A percentile compares a stretch with the other conserved stretches of the same genome.
phyloP scores from a whole-genome alignment of 2,797 vertebrate genomes.

The Sandelia bainsii region DNA sequence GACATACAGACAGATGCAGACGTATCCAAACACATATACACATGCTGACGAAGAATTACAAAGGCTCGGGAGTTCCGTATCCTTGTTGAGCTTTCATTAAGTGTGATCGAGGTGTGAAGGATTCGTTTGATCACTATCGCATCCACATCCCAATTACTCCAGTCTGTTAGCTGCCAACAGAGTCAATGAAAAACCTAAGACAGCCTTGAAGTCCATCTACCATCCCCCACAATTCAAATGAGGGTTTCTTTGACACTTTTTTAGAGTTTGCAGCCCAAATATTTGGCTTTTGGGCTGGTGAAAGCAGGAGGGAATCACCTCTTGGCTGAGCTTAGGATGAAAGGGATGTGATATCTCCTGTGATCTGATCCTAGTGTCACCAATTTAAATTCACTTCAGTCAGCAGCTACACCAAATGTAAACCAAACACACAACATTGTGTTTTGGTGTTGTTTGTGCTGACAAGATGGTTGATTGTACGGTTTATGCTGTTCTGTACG shows the following conservation, averaged over 20 bases:
- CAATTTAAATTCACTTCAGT: constrained; percentile 42
- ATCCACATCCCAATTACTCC: constrained; percentile 69
- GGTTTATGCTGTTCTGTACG: no score
- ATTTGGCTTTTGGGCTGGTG: constrained; percentile 49
- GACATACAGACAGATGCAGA: constrained; percentile 7
- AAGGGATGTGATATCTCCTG: constrained; percentile 30
- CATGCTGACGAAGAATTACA: constrained; percentile 51
- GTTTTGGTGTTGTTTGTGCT: constrained; percentile 6
- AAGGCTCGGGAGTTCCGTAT: constrained; percentile 54
- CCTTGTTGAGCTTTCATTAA: constrained; percentile 71
- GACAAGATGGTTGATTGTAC: constrained; percentile 5
- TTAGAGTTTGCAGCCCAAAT: constrained; percentile 33
- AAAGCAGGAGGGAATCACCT: constrained; percentile 12
- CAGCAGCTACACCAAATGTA: constrained; percentile 20
- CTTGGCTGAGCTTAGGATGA: constrained; percentile 38
- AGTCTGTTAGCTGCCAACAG: constrained; percentile 58
- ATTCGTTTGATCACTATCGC: constrained; percentile 70
- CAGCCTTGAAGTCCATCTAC: constrained; percentile 54
- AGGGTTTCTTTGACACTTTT: constrained; percentile 39
- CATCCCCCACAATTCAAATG: constrained; percentile 46
- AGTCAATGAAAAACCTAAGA: constrained; percentile 34
- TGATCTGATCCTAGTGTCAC: constrained; percentile 17
- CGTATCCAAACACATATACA: constrained; percentile 42
- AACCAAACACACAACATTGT: constrained; percentile 4
- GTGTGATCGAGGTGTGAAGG: constrained; percentile 67